phyloP scores from a whole-genome alignment of 1,140 invertebrate species.

The Brachionus rubens region DNA sequence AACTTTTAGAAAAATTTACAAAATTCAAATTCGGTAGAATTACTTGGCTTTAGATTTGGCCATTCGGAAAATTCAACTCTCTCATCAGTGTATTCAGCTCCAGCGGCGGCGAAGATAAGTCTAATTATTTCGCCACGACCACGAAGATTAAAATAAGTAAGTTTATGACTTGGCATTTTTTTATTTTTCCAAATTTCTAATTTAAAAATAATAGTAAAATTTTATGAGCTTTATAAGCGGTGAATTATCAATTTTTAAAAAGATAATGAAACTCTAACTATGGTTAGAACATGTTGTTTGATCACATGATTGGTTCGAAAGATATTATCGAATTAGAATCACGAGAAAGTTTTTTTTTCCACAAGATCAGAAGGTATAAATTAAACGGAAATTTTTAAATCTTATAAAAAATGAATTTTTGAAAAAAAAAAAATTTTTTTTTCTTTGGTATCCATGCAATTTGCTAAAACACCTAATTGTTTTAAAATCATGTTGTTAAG shows the following conservation, averaged over 20 bases:
- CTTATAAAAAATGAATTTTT: background rate
- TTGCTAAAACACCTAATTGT: too few species aligned
- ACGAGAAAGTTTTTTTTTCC: too few species aligned
- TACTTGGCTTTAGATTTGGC: slow-evolving; percentile 41
- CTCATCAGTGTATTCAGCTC: slow-evolving; percentile 5
- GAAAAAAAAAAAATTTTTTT: background rate
- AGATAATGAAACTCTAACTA: background rate
- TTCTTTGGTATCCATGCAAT: too few species aligned
- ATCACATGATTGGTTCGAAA: background rate
- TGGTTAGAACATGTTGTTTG: background rate
- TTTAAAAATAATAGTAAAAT: background rate
- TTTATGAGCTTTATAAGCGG: background rate
- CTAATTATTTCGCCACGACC: slow-evolving; percentile 48
- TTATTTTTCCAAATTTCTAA: background rate
- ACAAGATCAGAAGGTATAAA: too few species aligned
- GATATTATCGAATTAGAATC: too few species aligned
- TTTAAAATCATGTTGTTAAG: slow-evolving; percentile 13
- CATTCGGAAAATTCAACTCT: slow-evolving; percentile 28
- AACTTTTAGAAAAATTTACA: too few species aligned
- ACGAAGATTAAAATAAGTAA: slow-evolving; percentile 47
- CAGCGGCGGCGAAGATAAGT: slow-evolving; percentile 47
- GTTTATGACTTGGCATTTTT: slow-evolving; percentile 24
- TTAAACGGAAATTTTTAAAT: too few species aligned
- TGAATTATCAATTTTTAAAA: too few species aligned
- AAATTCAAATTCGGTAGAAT: too few species aligned